A percentile compares a stretch with the other conserved stretches of the same genome.
phyloP scores from a whole-genome alignment of 2,888 invertebrate genomes.

The Antitype chi region DNA sequence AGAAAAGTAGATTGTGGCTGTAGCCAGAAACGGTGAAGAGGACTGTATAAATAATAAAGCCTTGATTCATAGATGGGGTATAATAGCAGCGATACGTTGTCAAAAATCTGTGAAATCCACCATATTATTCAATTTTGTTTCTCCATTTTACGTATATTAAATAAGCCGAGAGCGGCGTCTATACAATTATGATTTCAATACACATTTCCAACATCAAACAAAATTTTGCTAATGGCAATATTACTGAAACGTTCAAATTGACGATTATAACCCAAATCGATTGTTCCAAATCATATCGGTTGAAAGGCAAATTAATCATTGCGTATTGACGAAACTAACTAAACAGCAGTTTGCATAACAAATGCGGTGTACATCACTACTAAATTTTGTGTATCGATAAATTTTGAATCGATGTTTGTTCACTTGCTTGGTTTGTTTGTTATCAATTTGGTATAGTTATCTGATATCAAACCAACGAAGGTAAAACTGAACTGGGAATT shows the following conservation, averaged over 20 bases:
- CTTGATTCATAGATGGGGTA: not conserved
- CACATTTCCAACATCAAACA: constrained; percentile 30
- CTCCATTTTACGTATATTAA: not conserved
- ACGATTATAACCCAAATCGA: constrained; percentile 39
- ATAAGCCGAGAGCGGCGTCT: not conserved
- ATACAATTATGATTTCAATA: constrained; percentile 12
- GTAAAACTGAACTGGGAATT: not conserved
- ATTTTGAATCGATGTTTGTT: constrained; percentile 46
- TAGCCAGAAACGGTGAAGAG: too few relatives aligned
- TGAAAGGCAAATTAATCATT: constrained; percentile 56
- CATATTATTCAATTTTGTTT: not conserved
- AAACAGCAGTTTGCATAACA: constrained; percentile 51
- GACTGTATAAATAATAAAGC: not conserved
- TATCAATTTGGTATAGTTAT: constrained; percentile 14
- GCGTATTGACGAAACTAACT: constrained; percentile 52
- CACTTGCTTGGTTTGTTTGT: constrained; percentile 45
- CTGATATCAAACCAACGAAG: not conserved
- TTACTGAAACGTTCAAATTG: constrained; percentile 33
- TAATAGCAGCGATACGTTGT: not conserved
- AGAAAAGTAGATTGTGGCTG: too few relatives aligned
- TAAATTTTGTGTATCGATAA: constrained; percentile 38
- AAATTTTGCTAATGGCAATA: constrained; percentile 45
- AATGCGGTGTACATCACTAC: constrained; percentile 30
- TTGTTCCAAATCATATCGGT: constrained; percentile 51
- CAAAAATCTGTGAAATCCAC: not conserved